Percentiles rank a stretch among this genome's conserved stretches.
These are phyloP conservation scores for Valencia hispanica DNA, from an alignment of 2,797 vertebrate genomes.

Conservation along the genomic window DNA sequence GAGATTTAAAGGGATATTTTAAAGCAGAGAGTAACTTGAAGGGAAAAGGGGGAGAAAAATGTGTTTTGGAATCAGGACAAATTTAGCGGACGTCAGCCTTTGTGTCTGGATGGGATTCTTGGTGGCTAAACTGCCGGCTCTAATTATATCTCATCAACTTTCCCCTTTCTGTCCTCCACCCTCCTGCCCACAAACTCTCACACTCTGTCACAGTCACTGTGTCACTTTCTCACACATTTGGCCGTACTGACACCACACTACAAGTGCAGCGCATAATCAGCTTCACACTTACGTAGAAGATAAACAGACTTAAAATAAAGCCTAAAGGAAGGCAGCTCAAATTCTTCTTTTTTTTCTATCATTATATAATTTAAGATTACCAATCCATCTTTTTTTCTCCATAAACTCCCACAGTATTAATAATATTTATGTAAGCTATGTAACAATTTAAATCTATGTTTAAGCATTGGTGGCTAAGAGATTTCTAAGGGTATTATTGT, in stretches of 20 bases:
- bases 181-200: constrained; percentile 40
- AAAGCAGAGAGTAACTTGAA: constrained; percentile 5
- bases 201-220: constrained; percentile 30
- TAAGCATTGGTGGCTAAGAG: background rate
- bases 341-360: constrained; percentile 11
- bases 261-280: constrained; percentile 48
- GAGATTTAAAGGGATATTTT: constrained; percentile 4
- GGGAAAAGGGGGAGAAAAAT: background rate
- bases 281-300: constrained; percentile 45
- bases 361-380: constrained; percentile 17
- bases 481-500: background rate
- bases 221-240: constrained; percentile 53
- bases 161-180: constrained; percentile 71
- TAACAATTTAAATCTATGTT: constrained; percentile 1
- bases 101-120: constrained; percentile 65
- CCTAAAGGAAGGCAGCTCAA: constrained; percentile 18
- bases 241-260: constrained; percentile 19
- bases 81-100: constrained; percentile 38
- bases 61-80: constrained; percentile 23
- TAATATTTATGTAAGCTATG: background rate
- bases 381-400: background rate
- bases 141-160: constrained; percentile 83
- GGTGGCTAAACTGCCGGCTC: constrained; percentile 61
- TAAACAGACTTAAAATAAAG: constrained; percentile 31
- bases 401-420: background rate